Percentiles rank a stretch among this genome's conserved stretches.
Evolutionary conservation across 2,888 invertebrate genomes (phyloP).

Genomic region (Deroplatys truncata): DNA sequence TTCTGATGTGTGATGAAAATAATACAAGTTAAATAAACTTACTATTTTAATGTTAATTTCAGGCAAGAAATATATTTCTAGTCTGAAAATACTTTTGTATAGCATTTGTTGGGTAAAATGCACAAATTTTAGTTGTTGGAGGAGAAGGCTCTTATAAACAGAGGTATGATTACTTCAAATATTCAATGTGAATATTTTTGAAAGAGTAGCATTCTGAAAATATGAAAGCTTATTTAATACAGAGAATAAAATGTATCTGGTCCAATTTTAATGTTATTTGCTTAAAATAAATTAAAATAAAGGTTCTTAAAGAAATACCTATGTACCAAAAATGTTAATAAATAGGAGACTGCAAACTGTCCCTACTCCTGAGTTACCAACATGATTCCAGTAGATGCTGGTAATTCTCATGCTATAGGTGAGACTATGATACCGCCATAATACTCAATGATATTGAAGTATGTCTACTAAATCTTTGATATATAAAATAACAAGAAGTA

Average conservation of each 20-base stretch:
- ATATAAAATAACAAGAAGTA: too few species aligned
- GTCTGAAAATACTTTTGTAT: background rate
- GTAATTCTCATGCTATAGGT: too few species aligned
- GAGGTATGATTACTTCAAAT: background rate
- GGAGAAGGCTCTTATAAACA: background rate
- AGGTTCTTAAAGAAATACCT: background rate
- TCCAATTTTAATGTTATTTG: background rate
- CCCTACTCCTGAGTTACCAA: too few species aligned
- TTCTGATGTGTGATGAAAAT: background rate
- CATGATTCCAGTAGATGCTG: too few species aligned
- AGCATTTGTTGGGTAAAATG: background rate
- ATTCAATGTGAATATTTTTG: background rate
- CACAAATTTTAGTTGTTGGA: background rate
- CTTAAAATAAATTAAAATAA: background rate
- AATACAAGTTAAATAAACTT: background rate
- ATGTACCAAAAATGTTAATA: background rate
- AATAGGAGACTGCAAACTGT: too few species aligned
- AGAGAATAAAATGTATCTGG: background rate
- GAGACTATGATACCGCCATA: too few species aligned
- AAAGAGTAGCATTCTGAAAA: background rate
- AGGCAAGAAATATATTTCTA: background rate
- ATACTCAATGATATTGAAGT: too few species aligned
- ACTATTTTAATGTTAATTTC: background rate
- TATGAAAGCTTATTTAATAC: background rate
- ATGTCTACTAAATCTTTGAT: too few species aligned